Percentiles rank a stretch among this genome's conserved stretches.
Conservation (phyloP, 2,113 vertebrate species). For the Gulo gulo region DNA sequence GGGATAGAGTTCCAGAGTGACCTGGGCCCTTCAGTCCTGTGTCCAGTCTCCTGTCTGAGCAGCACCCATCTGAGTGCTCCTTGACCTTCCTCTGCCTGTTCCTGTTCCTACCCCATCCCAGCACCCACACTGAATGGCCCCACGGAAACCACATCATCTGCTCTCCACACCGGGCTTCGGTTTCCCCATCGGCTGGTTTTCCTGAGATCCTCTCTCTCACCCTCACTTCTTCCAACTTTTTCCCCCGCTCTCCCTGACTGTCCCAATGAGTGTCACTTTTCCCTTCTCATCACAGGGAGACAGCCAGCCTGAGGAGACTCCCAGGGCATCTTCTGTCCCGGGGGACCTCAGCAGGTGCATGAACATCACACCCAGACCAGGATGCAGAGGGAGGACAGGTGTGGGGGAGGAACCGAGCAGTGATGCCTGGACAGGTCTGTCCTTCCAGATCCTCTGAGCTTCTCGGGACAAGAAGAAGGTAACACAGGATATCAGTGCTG, state of each 20-base stretch:
- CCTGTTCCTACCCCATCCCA: too few species aligned
- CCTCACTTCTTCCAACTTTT: background rate
- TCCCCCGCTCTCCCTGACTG: background rate
- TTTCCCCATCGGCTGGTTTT: background rate
- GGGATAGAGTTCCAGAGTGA: too few species aligned
- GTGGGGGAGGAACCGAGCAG: too few species aligned
- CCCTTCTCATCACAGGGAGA: too few species aligned
- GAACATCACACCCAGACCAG: background rate
- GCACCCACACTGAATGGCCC: background rate
- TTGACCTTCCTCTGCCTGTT: too few species aligned
- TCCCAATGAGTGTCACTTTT: background rate
- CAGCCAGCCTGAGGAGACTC: background rate
- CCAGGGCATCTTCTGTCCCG: too few species aligned
- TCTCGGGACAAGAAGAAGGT: too few species aligned
- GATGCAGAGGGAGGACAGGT: background rate
- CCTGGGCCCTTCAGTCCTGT: too few species aligned
- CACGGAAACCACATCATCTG: background rate
- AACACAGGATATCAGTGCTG: too few species aligned
- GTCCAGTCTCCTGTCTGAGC: too few species aligned
- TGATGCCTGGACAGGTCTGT: background rate
- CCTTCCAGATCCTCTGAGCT: background rate
- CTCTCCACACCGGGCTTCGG: background rate
- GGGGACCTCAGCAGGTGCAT: background rate
- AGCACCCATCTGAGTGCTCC: too few species aligned
- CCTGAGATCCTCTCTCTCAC: background rate